Evolutionary conservation across 2,888 invertebrate genomes (phyloP), one percentile per base, ranked within the genome.

Genomic region (Macaria liturata): DNA sequence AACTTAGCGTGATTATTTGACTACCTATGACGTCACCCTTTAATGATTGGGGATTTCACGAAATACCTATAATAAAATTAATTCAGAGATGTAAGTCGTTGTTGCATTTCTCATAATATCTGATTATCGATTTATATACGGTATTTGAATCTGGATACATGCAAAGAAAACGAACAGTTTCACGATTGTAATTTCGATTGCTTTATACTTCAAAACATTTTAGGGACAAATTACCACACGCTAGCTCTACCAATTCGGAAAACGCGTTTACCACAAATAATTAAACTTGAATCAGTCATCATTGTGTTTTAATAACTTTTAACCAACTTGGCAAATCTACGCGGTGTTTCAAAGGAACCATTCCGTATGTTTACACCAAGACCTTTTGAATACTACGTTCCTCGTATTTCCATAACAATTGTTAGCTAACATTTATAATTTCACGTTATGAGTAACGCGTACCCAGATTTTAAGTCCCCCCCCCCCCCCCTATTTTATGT

Each of bases 331-430:
- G 34, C 45, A 31, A 44, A 48, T 50, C 8, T 39, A 48, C 32
- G 39, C 45, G 54, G 46, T 34, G 8, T 51, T 42, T 5, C 39
- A 55, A 59, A 9, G 45, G 30, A 60, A 57, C 47, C 57, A 49
- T 57, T 52, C 30, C 9, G 20, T 44, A 47, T 60, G 60, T 60
- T 56, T 60, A 60, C 56, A 56, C 46, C 46, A 44, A 52, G 46
- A 30, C 49, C 42, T 46, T 32, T 52, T 53, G 49, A 47, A 42
- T 60, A 45, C 53, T 58, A 9, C 32, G 43, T 20, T 37, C 4
- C 39, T 57, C 49, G 9, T 46, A 56, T 56, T 56, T 60, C 47
- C 49, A 57, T 60, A 56, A 57, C 53, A 54, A 60, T 56, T 53
- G 37, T 37, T 31, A 44, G 44, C 57, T 30, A 45, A 39, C 44